Base-by-base conservation (phyloP, 2,113 vertebrate genomes). In the Panthera leo region DNA sequence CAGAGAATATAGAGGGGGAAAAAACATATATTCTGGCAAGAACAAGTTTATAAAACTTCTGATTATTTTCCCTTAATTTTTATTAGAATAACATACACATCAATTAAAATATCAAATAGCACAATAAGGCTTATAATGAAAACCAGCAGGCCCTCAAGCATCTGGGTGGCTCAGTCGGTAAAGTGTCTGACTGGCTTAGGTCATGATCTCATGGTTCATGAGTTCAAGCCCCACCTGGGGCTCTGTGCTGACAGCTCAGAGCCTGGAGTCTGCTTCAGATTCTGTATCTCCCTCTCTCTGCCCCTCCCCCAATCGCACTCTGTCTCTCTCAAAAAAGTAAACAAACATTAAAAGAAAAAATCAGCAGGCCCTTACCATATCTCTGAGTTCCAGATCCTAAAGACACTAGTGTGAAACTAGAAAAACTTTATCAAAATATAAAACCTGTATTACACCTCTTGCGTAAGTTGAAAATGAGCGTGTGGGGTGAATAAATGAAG, bases 341-440 rank as follows among this genome's bases (percentile, higher is more conserved):
- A 55, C 5, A 58, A 25, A 61, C 21, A 25, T 61, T 23, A 61
- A 61, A 61, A 61, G 21, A 61, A 61, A 63, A 91, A 96, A 89
- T 53, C 3, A 63, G 29, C 29, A 95, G 18, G 42, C n/a, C 27
- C 12, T 70, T 91, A 61, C 29, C 3, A n/a, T 36, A 82, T 65
- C 11, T 36, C 68, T 16, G 29, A 61, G 80, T 93, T 65, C 75
- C 21, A 87, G 36, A 27, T 45, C n/a, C 55, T 96, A 91, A 75
- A 85, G 73, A 73, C 13, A 70, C 27, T 70, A 45, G 31, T 21
- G 2, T 61, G 34, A 89, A 85, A 67, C 31, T 53, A 95, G 75
- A 76, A 93, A 94, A 91, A 53, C 19, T 58, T 70, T 65, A 63
- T 80, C 89, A 82, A 97, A 58, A 90, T 51, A 90, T 55, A 97